phyloP scores from a whole-genome alignment of 2,888 invertebrate species.

The Mystacides longicornis region DNA sequence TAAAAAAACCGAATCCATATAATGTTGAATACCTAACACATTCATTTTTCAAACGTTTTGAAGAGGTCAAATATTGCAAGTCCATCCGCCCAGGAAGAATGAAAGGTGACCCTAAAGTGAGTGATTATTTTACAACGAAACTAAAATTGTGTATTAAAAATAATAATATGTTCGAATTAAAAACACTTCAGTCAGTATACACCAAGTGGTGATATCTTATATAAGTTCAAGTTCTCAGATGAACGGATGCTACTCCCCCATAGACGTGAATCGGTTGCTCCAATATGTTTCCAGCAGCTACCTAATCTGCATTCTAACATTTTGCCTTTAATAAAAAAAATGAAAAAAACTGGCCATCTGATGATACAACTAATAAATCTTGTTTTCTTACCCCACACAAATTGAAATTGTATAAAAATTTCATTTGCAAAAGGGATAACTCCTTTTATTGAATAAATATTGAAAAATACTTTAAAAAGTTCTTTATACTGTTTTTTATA shows the following conservation, averaged over 20 bases:
- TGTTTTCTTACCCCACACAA: neutral
- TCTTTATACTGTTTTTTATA: too few relatives aligned
- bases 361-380: neutral
- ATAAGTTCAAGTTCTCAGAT: conserved; percentile 3
- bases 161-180: neutral
- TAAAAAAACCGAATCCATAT: conserved; percentile 11
- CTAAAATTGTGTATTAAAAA: neutral
- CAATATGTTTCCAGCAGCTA: conserved; percentile 1
- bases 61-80: conserved; percentile 3
- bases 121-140: neutral
- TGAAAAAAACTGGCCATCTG: neutral
- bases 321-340: neutral
- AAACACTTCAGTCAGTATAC: neutral
- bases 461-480: too few relatives aligned
- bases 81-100: conserved; percentile 1
- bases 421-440: neutral
- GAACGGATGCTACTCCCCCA: conserved; percentile 2
- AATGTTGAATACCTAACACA: neutral
- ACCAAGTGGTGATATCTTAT: conserved; percentile 2
- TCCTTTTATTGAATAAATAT: neutral
- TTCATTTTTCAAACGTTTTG: neutral
- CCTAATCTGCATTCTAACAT: neutral
- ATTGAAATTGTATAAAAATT: neutral
- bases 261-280: neutral
- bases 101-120: conserved; percentile 8